Evolutionary conservation across 1,140 invertebrate species (phyloP).

Genomic region (Eciton burchellii): DNA sequence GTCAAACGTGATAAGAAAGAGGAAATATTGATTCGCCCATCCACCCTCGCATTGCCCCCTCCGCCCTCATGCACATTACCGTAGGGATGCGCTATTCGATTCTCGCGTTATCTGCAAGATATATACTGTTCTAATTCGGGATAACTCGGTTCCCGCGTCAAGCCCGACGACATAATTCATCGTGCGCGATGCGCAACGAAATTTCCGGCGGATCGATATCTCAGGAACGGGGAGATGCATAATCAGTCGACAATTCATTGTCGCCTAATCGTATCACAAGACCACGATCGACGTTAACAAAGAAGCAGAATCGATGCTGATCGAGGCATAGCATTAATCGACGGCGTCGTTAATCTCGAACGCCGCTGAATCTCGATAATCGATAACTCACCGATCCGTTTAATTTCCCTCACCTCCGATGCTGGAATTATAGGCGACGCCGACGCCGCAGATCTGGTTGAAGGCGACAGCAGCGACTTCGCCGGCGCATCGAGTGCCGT

Average conservation of each 20-base stretch:
- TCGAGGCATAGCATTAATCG: too few species aligned
- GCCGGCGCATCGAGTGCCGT: conserved; percentile 96
- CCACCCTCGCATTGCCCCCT: too few species aligned
- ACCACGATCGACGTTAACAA: too few species aligned
- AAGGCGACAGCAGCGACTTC: conserved; percentile 97
- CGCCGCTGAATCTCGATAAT: neutral
- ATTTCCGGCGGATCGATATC: neutral
- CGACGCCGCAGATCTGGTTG: conserved; percentile 97
- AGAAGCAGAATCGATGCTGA: too few species aligned
- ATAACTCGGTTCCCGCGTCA: conserved; percentile 9
- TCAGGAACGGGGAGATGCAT: neutral
- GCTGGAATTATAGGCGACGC: conserved; percentile 96
- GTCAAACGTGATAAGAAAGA: conserved; percentile 25
- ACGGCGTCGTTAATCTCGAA: too few species aligned
- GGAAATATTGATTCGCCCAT: conserved; percentile 46
- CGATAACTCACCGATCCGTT: too few species aligned
- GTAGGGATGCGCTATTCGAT: conserved; percentile 38
- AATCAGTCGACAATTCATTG: neutral
- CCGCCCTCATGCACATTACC: too few species aligned
- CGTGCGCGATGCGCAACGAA: neutral
- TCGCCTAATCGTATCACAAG: neutral
- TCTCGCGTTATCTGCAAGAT: conserved; percentile 30
- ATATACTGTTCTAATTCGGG: conserved; percentile 15
- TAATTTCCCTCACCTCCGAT: conserved; percentile 91
- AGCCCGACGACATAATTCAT: neutral